phyloP scores from a whole-genome alignment of 2,113 vertebrate species.

The Leptobrachium ailaonicum region DNA sequence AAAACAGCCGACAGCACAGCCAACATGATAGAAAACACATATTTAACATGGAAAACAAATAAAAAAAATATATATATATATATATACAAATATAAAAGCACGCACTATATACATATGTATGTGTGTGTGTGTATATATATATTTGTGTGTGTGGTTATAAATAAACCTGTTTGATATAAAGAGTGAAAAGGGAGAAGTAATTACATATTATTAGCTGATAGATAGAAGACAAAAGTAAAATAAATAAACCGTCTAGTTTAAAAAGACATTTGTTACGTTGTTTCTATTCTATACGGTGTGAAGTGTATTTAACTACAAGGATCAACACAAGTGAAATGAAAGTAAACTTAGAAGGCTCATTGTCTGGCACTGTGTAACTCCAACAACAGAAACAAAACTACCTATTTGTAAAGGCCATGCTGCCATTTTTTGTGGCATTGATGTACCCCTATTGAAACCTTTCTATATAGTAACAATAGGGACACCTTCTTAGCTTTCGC shows the following conservation, averaged over 20 bases:
- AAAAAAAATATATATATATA: conserved; percentile 1
- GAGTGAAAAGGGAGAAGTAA: conserved; percentile 50
- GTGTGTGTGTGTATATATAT: background rate
- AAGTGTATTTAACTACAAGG: conserved; percentile 73
- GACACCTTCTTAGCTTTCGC: conserved; percentile 67
- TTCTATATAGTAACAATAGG: conserved; percentile 61
- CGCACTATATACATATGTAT: background rate
- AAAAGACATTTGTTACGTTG: conserved; percentile 2
- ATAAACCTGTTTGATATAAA: conserved; percentile 43
- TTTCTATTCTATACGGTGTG: conserved; percentile 61
- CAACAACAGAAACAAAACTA: conserved; percentile 85
- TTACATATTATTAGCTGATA: background rate
- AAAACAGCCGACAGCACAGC: background rate
- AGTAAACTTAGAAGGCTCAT: conserved; percentile 83
- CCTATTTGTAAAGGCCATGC: conserved; percentile 80
- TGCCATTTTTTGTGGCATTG: conserved; percentile 72
- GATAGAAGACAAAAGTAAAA: too few relatives aligned
- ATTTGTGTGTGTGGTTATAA: background rate
- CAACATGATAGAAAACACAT: background rate
- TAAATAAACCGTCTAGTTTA: too few relatives aligned
- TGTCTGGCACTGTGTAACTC: conserved; percentile 80
- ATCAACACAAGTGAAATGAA: conserved; percentile 75
- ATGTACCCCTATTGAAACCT: conserved; percentile 63
- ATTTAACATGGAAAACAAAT: background rate
- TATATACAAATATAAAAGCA: background rate